These are phyloP conservation scores for Leptinotarsa undecemlineata DNA, from an alignment of 1,140 invertebrate genomes.

Conservation along the genomic window DNA sequence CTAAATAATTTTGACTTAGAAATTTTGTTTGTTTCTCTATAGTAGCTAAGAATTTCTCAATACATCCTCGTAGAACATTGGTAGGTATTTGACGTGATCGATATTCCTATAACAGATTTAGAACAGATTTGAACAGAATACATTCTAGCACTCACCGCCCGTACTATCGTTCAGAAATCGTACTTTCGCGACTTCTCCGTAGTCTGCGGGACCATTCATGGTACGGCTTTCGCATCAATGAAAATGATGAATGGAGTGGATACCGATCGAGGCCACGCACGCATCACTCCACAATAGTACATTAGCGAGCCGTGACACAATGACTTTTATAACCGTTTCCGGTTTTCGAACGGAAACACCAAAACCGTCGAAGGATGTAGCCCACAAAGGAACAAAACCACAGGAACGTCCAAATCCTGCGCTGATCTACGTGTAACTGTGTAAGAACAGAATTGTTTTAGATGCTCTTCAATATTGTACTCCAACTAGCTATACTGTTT, in stretches of 20 bases:
- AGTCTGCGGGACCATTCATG: neutral
- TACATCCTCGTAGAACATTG: too few species aligned
- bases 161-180: neutral
- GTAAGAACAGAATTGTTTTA: too few species aligned
- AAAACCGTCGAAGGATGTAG: neutral
- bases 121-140: too few species aligned
- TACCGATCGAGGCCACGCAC: slow-evolving; percentile 21
- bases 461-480: too few species aligned
- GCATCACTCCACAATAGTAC: slow-evolving; percentile 11
- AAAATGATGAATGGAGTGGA: neutral
- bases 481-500: too few species aligned
- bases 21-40: too few species aligned
- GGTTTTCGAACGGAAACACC: slow-evolving; percentile 11
- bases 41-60: too few species aligned
- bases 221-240: neutral
- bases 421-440: too few species aligned
- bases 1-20: too few species aligned
- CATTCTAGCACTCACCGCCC: neutral
- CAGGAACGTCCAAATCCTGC: too few species aligned
- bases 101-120: too few species aligned
- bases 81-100: neutral
- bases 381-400: neutral
- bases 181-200: neutral
- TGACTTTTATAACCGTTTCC: slow-evolving; percentile 18
- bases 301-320: slow-evolving; percentile 14